These are phyloP conservation scores for Crioceris asparagi DNA, from an alignment of 2,888 invertebrate species.

Conservation along the genomic window DNA sequence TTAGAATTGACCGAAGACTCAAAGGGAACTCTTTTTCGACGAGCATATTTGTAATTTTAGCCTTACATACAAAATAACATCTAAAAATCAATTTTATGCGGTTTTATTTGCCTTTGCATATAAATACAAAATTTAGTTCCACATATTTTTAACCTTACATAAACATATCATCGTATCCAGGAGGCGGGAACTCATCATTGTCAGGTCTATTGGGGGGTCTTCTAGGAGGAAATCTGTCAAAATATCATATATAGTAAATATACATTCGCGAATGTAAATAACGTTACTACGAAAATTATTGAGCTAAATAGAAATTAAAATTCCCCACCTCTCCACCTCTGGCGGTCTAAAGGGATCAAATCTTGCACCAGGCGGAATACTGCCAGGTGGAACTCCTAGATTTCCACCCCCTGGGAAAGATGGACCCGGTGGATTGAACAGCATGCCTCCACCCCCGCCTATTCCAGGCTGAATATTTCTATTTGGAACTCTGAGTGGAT, in stretches of 20 bases:
- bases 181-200: constrained; percentile 66
- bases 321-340: constrained; percentile 34
- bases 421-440: constrained; percentile 54
- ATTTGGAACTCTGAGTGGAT: constrained; percentile 23
- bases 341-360: constrained; percentile 77
- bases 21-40: no score
- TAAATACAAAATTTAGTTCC: not conserved
- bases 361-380: constrained; percentile 67
- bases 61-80: no score
- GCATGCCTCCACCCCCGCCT: constrained; percentile 63
- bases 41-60: no score
- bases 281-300: not conserved
- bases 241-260: constrained; percentile 9
- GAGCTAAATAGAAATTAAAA: no score
- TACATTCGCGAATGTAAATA: not conserved
- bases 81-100: no score
- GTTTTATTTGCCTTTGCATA: not conserved
- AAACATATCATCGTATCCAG: constrained; percentile 66
- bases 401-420: constrained; percentile 20
- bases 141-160: constrained; percentile 44
- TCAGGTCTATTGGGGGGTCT: constrained; percentile 44
- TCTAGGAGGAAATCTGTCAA: constrained; percentile 33
- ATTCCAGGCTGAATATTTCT: constrained; percentile 9
- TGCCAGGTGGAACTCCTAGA: constrained; percentile 36
- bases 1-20: no score